Conservation (phyloP, 2,797 vertebrate species). For the Scolopax rusticola region DNA sequence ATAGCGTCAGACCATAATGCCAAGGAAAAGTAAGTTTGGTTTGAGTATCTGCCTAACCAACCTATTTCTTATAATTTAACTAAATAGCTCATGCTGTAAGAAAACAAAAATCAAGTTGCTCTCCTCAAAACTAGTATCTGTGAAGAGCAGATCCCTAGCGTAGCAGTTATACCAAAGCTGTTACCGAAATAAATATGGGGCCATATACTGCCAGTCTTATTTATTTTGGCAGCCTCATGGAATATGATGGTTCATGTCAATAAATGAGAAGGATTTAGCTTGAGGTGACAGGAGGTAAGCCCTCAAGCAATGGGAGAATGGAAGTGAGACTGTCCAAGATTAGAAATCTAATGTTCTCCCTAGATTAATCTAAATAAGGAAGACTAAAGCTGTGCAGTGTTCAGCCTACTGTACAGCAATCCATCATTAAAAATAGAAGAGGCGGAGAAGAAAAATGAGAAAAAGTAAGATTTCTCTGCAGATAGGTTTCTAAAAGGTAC, state of each 20-base stretch:
- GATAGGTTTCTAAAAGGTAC: constrained; percentile 48
- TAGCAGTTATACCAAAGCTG: not conserved
- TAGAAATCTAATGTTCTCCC: constrained; percentile 52
- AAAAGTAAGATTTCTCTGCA: constrained; percentile 42
- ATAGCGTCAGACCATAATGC: not conserved
- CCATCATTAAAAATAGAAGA: constrained; percentile 67
- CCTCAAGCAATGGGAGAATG: constrained; percentile 34
- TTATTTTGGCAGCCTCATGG: constrained; percentile 31
- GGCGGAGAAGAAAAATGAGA: constrained; percentile 38
- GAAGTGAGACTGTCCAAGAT: constrained; percentile 41
- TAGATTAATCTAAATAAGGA: constrained; percentile 52
- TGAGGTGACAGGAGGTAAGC: constrained; percentile 50
- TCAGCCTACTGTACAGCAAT: constrained; percentile 51
- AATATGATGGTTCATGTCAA: constrained; percentile 15
- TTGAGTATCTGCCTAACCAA: not conserved
- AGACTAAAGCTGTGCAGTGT: constrained; percentile 22
- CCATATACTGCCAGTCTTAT: not conserved
- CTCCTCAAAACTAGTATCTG: not conserved
- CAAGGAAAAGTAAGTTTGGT: not conserved
- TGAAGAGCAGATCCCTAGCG: not conserved
- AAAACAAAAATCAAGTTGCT: not conserved
- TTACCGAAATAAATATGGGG: constrained; percentile 17
- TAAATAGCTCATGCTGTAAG: not conserved
- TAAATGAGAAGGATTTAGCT: constrained; percentile 47
- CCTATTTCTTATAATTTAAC: not conserved